phyloP scores from a whole-genome alignment of 2,113 vertebrate species.

The Morone chrysops region DNA sequence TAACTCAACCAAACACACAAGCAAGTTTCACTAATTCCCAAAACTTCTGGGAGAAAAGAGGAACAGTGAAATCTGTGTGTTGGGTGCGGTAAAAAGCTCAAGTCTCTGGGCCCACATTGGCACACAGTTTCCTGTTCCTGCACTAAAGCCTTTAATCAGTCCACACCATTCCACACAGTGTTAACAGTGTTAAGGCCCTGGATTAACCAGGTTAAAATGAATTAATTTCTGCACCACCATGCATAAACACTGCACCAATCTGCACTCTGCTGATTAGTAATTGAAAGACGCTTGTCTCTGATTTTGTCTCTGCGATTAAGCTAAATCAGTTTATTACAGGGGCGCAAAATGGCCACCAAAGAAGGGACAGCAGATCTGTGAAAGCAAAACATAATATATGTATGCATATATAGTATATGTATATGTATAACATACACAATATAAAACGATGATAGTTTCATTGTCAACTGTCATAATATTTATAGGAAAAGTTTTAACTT shows the following conservation, averaged over 20 bases:
- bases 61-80: constrained; percentile 29
- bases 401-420: too few relatives aligned
- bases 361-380: constrained; percentile 30
- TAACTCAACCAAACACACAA: constrained; percentile 37
- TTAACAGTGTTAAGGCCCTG: constrained; percentile 47
- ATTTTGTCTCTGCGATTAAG: neutral
- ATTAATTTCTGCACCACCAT: constrained; percentile 44
- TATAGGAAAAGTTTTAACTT: too few relatives aligned
- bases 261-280: constrained; percentile 57
- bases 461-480: neutral
- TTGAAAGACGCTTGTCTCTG: constrained; percentile 11
- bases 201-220: constrained; percentile 46
- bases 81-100: constrained; percentile 40
- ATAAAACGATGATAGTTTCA: neutral
- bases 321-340: constrained; percentile 26
- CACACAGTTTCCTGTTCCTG: constrained; percentile 31
- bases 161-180: constrained; percentile 55
- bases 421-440: too few relatives aligned
- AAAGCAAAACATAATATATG: constrained; percentile 25
- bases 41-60: neutral
- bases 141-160: constrained; percentile 36
- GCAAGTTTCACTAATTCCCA: constrained; percentile 26
- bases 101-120: constrained; percentile 25
- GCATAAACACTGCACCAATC: constrained; percentile 57
- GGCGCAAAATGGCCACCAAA: constrained; percentile 35